Percentiles rank a stretch among this genome's conserved stretches.
Evolutionary conservation across 1,140 invertebrate genomes (phyloP).

Genomic region (Ceratina australensis): DNA sequence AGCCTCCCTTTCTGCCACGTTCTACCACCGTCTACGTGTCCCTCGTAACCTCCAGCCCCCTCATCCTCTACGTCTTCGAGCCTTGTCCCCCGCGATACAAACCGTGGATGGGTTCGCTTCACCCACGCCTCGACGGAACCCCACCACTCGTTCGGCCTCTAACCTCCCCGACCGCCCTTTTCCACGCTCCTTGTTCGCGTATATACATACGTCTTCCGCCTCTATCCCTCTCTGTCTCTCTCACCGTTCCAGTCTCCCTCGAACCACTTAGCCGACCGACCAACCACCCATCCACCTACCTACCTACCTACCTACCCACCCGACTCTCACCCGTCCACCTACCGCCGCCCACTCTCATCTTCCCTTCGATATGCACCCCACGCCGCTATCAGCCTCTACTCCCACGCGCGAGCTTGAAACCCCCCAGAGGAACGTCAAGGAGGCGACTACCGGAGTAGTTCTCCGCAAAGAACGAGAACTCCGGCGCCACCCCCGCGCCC

Average conservation of each 20-base stretch:
- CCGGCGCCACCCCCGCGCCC: neutral
- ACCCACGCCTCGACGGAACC: conserved; percentile 43
- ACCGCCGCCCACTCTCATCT: conserved; percentile 55
- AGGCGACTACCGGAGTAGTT: conserved; percentile 62
- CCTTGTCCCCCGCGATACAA: conserved; percentile 19
- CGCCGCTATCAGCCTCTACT: conserved; percentile 60
- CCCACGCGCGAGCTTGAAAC: conserved; percentile 57
- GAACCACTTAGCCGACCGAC: conserved; percentile 31
- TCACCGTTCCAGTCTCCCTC: conserved; percentile 1
- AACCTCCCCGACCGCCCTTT: conserved; percentile 59
- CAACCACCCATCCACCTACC: conserved; percentile 41
- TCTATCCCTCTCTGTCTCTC: conserved; percentile 23
- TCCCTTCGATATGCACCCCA: conserved; percentile 64
- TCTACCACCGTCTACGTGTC: conserved; percentile 32
- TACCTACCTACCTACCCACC: conserved; percentile 44
- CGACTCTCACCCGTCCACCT: conserved; percentile 29
- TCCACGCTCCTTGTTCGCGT: conserved; percentile 44
- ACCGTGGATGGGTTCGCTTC: conserved; percentile 23
- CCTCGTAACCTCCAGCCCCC: conserved; percentile 30
- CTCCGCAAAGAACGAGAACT: conserved; percentile 58
- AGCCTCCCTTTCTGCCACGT: conserved; percentile 20
- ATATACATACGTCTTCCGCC: conserved; percentile 20
- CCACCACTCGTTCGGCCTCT: conserved; percentile 34
- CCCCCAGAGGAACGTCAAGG: conserved; percentile 65
- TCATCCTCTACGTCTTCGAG: conserved; percentile 5